Conservation (phyloP, 2,888 invertebrate genomes). For the Drosophila kuntzei region DNA sequence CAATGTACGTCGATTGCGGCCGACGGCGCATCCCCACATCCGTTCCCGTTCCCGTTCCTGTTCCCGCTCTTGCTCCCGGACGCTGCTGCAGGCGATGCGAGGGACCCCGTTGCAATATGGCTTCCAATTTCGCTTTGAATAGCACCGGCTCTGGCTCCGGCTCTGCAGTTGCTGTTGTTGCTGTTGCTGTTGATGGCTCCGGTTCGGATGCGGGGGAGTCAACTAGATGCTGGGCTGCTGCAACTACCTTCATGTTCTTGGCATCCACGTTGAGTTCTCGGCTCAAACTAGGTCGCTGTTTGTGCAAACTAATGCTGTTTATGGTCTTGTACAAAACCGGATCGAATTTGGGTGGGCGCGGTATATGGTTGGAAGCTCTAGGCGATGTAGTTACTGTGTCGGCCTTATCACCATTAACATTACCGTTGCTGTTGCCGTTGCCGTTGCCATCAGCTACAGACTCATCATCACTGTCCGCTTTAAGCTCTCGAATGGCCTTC, state of each 20-base stretch:
- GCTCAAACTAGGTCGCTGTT: constrained; percentile 75
- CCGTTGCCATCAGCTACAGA: constrained; percentile 11
- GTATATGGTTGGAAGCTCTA: constrained; percentile 56
- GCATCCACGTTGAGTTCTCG: constrained; percentile 57
- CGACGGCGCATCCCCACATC: constrained; percentile 63
- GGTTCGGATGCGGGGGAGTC: constrained; percentile 33
- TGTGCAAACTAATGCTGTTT: constrained; percentile 72
- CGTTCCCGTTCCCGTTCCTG: constrained; percentile 40
- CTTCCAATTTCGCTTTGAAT: constrained; percentile 83
- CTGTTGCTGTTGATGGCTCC: constrained; percentile 11
- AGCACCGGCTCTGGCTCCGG: constrained; percentile 61
- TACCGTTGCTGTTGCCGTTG: constrained; percentile 24
- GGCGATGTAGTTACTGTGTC: constrained; percentile 19
- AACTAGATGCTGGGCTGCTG: constrained; percentile 25
- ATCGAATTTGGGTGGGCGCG: constrained; percentile 84
- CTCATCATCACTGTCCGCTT: constrained; percentile 54
- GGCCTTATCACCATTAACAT: constrained; percentile 47
- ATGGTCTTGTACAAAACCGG: constrained; percentile 83
- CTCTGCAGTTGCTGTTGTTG: constrained; percentile 18
- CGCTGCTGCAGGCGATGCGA: constrained; percentile 72
- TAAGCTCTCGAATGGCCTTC: constrained; percentile 70
- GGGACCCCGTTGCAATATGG: constrained; percentile 82
- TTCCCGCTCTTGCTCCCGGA: constrained; percentile 50
- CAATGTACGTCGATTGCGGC: constrained; percentile 69
- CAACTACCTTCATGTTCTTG: constrained; percentile 36